Evolutionary conservation across 2,888 invertebrate species (phyloP), one percentile per base, ranked within the genome.

Genomic region (Polydrusus tereticollis): DNA sequence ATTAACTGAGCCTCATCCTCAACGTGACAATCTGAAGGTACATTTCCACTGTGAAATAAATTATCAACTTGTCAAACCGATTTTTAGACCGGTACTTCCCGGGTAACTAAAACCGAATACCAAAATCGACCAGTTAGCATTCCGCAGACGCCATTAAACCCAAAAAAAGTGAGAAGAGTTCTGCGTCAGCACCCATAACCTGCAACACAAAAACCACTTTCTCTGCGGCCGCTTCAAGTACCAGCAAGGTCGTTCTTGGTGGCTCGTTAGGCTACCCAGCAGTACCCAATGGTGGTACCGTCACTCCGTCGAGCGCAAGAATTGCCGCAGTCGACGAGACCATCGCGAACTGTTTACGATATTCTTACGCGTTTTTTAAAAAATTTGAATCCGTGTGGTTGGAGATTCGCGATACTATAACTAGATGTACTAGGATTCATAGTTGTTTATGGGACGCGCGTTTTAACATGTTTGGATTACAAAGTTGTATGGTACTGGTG

Each of bases 201-300:
- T 72, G 73, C 69, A 69, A 60, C 69, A 63, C 45, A 75, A 76
- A 77, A 79, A 79, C 78, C 75, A 79, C 80, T 80, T 80, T 80
- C 80, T 80, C 80, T 73, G 75, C 62, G 63, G 70, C 59, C 62
- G 66, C 73, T 57, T 64, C 69, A 45, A 62, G 69, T 33, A 70
- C 75, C 67, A 71, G 74, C 80, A 80, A 80, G 80, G 80, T 79
- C 80, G 80, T 77, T 73, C 65, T 73, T 73, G 50, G 75, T 74
- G 76, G 76, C 73, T 73, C 77, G 73, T 47, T 76, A 75, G 74
- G 75, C 76, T 60, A 73, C 21, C 10, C 29, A 10, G n/a, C 29
- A 14, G 50, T 50, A 73, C 26, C 14, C 50, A 21, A n/a, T 36
- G 36, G 23, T 26, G 29, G 52, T 29, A 73, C 62, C 71, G 59